These are phyloP conservation scores for Barbus barbus DNA, from an alignment of 2,113 vertebrate genomes.

Conservation along the genomic window DNA sequence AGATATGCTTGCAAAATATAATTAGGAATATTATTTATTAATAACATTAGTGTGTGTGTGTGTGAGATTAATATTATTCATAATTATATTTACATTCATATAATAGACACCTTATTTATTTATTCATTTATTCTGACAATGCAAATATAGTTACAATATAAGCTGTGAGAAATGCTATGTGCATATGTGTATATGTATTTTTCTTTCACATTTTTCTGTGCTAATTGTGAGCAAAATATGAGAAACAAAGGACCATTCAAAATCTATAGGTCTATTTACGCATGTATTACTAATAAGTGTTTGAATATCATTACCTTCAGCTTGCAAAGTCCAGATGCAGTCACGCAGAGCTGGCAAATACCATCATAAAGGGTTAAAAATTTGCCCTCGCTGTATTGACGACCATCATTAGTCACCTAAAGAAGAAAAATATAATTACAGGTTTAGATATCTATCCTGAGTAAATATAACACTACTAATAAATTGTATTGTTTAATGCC, in stretches of 20 bases:
- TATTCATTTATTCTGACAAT: too few relatives aligned
- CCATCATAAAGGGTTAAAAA: constrained; percentile 79
- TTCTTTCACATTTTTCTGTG: not conserved
- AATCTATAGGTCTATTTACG: not conserved
- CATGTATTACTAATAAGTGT: not conserved
- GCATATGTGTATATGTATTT: not conserved
- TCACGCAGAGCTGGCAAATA: constrained; percentile 77
- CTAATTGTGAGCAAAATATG: not conserved
- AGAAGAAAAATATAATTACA: constrained; percentile 14
- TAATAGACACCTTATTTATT: too few relatives aligned
- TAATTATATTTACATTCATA: too few relatives aligned
- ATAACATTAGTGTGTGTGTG: too few relatives aligned
- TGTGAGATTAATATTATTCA: too few relatives aligned
- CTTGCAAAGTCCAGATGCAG: constrained; percentile 77
- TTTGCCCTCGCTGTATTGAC: constrained; percentile 74
- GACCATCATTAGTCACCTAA: constrained; percentile 80
- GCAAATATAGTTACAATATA: too few relatives aligned
- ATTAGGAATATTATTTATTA: too few relatives aligned
- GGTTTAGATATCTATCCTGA: not conserved
- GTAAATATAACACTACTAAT: not conserved
- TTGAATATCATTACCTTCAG: constrained; percentile 80
- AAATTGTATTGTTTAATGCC: not conserved
- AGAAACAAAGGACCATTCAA: not conserved
- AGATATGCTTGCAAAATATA: not conserved
- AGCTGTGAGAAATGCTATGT: not conserved